Percentiles rank a stretch among this genome's conserved stretches.
These are phyloP conservation scores for Dermatemys mawii DNA, from an alignment of 2,113 vertebrate genomes.

Conservation along the genomic window DNA sequence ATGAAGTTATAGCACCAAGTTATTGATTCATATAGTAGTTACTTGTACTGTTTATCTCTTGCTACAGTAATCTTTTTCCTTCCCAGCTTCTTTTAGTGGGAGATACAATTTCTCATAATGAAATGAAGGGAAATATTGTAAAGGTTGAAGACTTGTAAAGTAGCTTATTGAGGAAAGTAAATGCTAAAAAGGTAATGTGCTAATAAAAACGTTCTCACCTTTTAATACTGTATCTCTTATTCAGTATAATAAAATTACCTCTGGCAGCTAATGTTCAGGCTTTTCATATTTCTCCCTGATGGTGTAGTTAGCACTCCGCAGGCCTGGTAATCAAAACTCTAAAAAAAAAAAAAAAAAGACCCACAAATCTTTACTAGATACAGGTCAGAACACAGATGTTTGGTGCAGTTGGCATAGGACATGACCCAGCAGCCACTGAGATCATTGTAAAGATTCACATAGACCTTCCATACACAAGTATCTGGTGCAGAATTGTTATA, in stretches of 20 bases:
- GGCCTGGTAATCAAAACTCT: background rate
- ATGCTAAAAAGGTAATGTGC: background rate
- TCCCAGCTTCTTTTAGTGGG: background rate
- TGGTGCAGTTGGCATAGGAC: background rate
- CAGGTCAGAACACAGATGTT: background rate
- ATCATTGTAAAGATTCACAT: background rate
- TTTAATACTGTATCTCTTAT: background rate
- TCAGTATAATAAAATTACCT: background rate
- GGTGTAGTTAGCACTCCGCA: background rate
- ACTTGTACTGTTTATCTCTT: background rate
- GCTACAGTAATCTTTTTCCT: background rate
- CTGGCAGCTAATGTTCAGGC: background rate
- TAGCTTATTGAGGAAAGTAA: background rate
- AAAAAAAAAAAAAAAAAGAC: background rate
- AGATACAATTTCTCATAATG: background rate
- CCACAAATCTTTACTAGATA: background rate
- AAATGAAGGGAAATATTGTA: background rate
- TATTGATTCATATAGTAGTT: background rate
- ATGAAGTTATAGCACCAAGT: fast-evolving
- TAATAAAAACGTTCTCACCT: background rate
- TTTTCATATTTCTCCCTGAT: background rate
- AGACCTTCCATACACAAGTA: background rate
- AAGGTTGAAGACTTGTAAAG: background rate
- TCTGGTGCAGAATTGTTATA: background rate
- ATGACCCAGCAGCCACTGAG: background rate